Base-by-base conservation (phyloP, 2,888 invertebrate genomes). In the Eupithecia subfuscata region DNA sequence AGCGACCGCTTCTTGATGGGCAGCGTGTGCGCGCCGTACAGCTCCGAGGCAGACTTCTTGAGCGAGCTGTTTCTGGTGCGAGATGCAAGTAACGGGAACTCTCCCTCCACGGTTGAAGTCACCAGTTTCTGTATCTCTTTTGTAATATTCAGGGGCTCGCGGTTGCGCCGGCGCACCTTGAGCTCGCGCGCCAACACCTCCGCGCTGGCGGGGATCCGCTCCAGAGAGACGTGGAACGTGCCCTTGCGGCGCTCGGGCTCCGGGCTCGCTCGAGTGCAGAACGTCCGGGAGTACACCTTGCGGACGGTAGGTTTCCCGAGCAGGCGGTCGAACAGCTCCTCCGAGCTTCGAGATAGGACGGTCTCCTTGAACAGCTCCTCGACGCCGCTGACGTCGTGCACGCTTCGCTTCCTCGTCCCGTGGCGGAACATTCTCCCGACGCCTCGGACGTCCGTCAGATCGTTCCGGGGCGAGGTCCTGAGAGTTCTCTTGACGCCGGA, bases 1-100 rank as follows among this genome's bases (percentile, higher is more conserved):
- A 91, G 34, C 0, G 92, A 92, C 0, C 93, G 82, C 83, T 94
- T 94, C 80, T 93, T 94, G 3, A 93, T 79, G 0, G 93, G 93
- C 79, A 94, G 75, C 0, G 80, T 87, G 30, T 86, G 89, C 3
- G 86, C 84, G 70, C 86, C 82, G 82, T 90, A 90, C 5, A 84
- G 30, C 48, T 88, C 86, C 0, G 88, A 83, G 0, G 87, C 86
- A 0, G 89, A 88, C 43, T 81, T 85, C 74, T 84, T 84, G 0
- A 82, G 60, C 0, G 85, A 83, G 37, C 86, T 84, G 52, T 78
- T 80, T 11, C 92, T 82, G 0, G 79, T 82, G 30, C 90, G 79
- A 0, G 87, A 83, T 0, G 78, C 30, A 0, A 81, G 78, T 0
- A 90, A 45, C 0, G 91, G 89, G 1, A 81, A 79, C 0, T 25